Evolutionary conservation across 2,888 invertebrate species (phyloP).

Genomic region (Apotomis turbidana): DNA sequence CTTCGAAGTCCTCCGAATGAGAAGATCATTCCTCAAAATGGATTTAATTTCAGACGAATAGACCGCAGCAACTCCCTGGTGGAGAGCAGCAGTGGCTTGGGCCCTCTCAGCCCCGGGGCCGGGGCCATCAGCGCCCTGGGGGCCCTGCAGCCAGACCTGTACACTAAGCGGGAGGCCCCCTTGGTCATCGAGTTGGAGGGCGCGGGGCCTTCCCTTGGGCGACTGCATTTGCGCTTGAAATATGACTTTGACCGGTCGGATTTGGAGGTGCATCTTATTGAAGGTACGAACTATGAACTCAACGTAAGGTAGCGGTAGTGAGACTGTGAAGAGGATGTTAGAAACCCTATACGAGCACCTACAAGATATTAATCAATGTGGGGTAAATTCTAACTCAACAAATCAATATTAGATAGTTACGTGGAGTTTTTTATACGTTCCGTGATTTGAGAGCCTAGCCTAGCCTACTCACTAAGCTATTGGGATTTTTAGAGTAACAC

Average conservation of each 20-base stretch:
- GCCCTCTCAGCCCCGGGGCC: slow-evolving; percentile 74
- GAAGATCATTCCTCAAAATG: no score
- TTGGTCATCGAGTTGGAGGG: slow-evolving; percentile 87
- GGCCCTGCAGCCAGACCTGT: slow-evolving; percentile 93
- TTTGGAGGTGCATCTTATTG: slow-evolving; percentile 95
- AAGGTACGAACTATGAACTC: slow-evolving; percentile 82
- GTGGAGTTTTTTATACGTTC: no score
- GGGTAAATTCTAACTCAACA: no score
- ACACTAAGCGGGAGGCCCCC: slow-evolving; percentile 91
- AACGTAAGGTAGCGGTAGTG: no score
- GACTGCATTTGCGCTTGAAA: slow-evolving; percentile 92
- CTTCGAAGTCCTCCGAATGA: no score
- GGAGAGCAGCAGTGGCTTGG: slow-evolving; percentile 75
- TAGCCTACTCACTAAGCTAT: no score
- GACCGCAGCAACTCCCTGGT: slow-evolving; percentile 81
- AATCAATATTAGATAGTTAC: no score
- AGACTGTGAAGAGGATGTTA: no score
- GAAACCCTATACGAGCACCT: no score
- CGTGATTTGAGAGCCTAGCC: no score
- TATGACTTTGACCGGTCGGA: slow-evolving; percentile 96
- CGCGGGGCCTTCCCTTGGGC: slow-evolving; percentile 88
- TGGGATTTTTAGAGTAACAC: no score
- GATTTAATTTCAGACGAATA: slow-evolving; percentile 67
- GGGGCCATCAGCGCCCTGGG: slow-evolving; percentile 84
- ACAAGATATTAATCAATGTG: no score